Evolutionary conservation across 1,140 invertebrate species (phyloP).

Genomic region (Uloborus diversus): DNA sequence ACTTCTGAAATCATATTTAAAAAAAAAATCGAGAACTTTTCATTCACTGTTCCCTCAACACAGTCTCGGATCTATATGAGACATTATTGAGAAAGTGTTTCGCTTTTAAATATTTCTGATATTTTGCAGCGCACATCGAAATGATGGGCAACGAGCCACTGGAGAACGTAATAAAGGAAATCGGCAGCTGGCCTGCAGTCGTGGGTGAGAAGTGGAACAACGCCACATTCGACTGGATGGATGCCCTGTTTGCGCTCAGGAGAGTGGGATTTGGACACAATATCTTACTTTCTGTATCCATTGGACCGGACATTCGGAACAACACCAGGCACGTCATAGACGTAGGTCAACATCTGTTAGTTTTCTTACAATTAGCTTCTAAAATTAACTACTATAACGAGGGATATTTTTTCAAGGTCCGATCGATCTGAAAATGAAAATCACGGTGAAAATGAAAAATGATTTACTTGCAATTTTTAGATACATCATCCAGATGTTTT

Average conservation of each 20-base stretch:
- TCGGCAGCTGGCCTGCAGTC: constrained; percentile 92
- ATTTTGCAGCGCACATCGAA: constrained; percentile 57
- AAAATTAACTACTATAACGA: too few species aligned
- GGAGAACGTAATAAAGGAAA: constrained; percentile 73
- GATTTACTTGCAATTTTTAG: too few species aligned
- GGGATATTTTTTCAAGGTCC: too few species aligned
- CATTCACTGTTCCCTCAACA: too few species aligned
- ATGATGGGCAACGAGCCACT: constrained; percentile 69
- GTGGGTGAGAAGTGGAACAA: constrained; percentile 80
- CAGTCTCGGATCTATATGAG: too few species aligned
- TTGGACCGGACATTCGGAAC: constrained; percentile 90
- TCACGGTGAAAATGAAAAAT: too few species aligned
- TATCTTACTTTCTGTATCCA: constrained; percentile 91
- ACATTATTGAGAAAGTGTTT: too few species aligned
- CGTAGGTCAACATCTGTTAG: constrained; percentile 79
- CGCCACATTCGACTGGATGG: constrained; percentile 78
- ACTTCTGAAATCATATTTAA: too few species aligned
- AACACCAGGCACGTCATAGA: constrained; percentile 81
- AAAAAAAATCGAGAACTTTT: too few species aligned
- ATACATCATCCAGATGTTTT: too few species aligned
- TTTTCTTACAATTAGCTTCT: too few species aligned
- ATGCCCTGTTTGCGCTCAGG: constrained; percentile 82
- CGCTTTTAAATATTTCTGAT: not conserved
- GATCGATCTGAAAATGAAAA: too few species aligned
- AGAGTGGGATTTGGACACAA: constrained; percentile 84